Conservation (phyloP, 2,797 vertebrate genomes). For the Thunnus albacares region DNA sequence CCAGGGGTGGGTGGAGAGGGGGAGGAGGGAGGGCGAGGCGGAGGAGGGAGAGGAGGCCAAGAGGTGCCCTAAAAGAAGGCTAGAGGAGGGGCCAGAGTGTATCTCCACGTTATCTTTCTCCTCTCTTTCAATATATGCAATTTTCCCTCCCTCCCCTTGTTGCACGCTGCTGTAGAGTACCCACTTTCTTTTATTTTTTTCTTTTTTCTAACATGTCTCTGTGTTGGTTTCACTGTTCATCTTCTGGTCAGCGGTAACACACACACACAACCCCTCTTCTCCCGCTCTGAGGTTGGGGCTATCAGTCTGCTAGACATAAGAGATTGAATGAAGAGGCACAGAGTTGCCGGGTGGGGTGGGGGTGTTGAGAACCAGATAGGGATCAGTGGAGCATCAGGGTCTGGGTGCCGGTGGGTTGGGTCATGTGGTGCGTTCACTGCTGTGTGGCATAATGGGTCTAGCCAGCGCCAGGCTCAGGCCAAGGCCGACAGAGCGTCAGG, state of each 20-base stretch:
- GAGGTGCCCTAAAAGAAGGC: constrained; percentile 74
- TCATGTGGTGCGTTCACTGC: constrained; percentile 47
- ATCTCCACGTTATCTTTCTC: constrained; percentile 75
- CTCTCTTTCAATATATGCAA: constrained; percentile 58
- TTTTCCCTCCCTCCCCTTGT: constrained; percentile 32
- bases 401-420: constrained; percentile 41
- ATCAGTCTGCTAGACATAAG: constrained; percentile 79
- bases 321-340: constrained; percentile 81
- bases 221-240: constrained; percentile 44
- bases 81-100: constrained; percentile 80
- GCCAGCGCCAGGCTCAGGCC: constrained; percentile 60
- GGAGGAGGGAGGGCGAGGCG: constrained; percentile 55
- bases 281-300: constrained; percentile 49
- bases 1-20: constrained; percentile 65
- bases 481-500: constrained; percentile 80
- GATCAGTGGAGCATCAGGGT: constrained; percentile 85
- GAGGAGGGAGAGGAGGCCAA: constrained; percentile 71
- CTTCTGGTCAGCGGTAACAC: constrained; percentile 23
- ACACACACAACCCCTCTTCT: constrained; percentile 27
- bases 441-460: constrained; percentile 56
- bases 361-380: constrained; percentile 78
- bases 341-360: constrained; percentile 54
- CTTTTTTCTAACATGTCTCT: constrained; percentile 12
- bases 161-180: constrained; percentile 45
- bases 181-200: constrained; percentile 17